These are phyloP conservation scores for Amniataba percoides DNA, from an alignment of 2,797 vertebrate genomes.

Conservation along the genomic window DNA sequence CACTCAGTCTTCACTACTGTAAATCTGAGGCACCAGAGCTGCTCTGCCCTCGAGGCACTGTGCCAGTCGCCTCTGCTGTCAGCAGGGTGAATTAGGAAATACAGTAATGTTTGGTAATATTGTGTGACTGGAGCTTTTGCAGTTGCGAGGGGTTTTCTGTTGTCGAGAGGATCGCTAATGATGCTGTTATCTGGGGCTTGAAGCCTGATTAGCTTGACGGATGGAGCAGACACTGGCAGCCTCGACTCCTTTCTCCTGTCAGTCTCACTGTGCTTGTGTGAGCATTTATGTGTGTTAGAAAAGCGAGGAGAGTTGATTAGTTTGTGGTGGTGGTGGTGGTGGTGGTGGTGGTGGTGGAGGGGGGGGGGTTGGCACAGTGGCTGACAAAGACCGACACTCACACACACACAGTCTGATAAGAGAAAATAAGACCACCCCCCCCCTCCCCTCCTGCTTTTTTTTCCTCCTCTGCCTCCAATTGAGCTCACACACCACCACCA, in stretches of 20 bases:
- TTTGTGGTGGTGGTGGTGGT: slow-evolving; percentile 9
- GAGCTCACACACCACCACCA: slow-evolving; percentile 24
- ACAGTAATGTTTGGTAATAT: slow-evolving; percentile 63
- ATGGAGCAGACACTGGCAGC: slow-evolving; percentile 61
- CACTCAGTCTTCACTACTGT: slow-evolving; percentile 42
- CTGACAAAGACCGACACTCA: slow-evolving; percentile 30
- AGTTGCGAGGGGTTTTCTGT: slow-evolving; percentile 50
- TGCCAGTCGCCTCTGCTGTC: slow-evolving; percentile 49
- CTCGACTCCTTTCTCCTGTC: slow-evolving; percentile 55
- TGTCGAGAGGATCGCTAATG: slow-evolving; percentile 64
- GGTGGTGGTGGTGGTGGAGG: too few relatives aligned
- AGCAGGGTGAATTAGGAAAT: slow-evolving; percentile 59
- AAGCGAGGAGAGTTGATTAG: slow-evolving; percentile 41
- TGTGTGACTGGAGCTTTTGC: slow-evolving; percentile 55
- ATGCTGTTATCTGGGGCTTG: slow-evolving; percentile 70
- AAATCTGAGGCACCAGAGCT: slow-evolving; percentile 27
- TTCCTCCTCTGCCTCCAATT: slow-evolving; percentile 23
- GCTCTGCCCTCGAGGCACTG: slow-evolving; percentile 46
- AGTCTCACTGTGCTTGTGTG: slow-evolving; percentile 36
- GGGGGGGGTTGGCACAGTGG: slow-evolving; percentile 28
- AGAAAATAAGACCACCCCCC: slow-evolving; percentile 13
- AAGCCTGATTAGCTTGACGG: slow-evolving; percentile 73
- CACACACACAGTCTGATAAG: slow-evolving; percentile 29
- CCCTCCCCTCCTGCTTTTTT: background rate
- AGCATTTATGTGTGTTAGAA: slow-evolving; percentile 40